Conservation (phyloP, 1,140 invertebrate genomes). For the Microplitis demolitor region DNA sequence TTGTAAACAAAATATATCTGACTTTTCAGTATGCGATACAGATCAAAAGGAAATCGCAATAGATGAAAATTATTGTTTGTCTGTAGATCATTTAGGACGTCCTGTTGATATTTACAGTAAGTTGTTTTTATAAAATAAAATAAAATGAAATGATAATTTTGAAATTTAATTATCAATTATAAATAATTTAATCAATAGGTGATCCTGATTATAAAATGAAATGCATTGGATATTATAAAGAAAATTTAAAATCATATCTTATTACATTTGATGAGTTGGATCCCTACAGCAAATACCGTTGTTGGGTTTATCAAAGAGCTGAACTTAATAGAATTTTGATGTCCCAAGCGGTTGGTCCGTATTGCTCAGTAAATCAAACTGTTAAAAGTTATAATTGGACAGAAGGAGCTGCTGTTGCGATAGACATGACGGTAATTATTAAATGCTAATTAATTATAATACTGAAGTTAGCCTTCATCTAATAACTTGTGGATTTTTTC, state of each 20-base stretch:
- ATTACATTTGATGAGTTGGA: constrained; percentile 97
- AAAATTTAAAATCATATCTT: constrained; percentile 95
- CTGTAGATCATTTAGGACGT: constrained; percentile 91
- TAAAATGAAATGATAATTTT: constrained; percentile 17
- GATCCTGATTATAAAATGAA: constrained; percentile 96
- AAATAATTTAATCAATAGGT: constrained; percentile 61
- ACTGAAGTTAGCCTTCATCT: too few relatives aligned
- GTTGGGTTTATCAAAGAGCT: constrained; percentile 96
- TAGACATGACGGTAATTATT: constrained; percentile 80
- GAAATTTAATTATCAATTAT: not conserved
- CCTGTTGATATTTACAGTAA: constrained; percentile 92
- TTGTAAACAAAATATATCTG: constrained; percentile 92
- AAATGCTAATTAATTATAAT: not conserved
- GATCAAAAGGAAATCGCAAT: constrained; percentile 93
- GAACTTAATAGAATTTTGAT: constrained; percentile 90
- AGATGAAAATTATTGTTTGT: constrained; percentile 93
- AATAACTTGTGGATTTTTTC: too few relatives aligned
- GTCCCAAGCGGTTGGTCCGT: constrained; percentile 90
- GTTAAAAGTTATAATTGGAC: constrained; percentile 86
- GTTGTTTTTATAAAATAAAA: not conserved
- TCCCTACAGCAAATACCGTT: constrained; percentile 93
- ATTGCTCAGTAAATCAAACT: constrained; percentile 88
- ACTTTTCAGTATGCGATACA: constrained; percentile 91
- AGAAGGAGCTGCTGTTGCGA: constrained; percentile 87
- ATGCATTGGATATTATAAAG: constrained; percentile 98